Conservation (phyloP, 2,113 vertebrate genomes). For the Aplodontia rufa region DNA sequence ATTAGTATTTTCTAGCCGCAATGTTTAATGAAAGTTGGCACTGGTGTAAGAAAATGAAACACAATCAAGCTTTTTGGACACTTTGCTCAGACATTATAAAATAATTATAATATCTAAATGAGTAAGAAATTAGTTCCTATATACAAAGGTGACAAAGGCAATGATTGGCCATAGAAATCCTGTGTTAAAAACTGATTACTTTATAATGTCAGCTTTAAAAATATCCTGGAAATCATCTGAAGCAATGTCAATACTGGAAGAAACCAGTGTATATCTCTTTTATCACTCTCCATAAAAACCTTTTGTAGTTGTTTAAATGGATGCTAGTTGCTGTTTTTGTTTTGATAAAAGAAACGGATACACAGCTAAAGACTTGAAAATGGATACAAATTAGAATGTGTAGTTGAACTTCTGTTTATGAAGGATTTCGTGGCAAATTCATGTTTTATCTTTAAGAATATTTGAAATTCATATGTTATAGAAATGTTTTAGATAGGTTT, state of each 20-base stretch:
- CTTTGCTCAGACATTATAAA: background rate
- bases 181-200: background rate
- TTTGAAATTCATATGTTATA: background rate
- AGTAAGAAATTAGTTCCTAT: background rate
- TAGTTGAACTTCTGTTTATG: background rate
- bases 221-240: background rate
- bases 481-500: background rate
- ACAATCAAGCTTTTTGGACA: background rate
- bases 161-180: background rate
- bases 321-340: background rate
- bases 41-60: background rate
- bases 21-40: constrained; percentile 30
- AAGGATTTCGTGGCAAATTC: background rate
- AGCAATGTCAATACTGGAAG: background rate
- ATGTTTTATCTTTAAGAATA: background rate
- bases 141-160: constrained; percentile 18
- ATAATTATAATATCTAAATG: constrained; percentile 28
- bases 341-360: background rate
- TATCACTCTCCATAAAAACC: background rate
- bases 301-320: constrained; percentile 1
- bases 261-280: background rate
- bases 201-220: background rate
- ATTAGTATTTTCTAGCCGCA: background rate
- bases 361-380: background rate
- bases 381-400: background rate